Evolutionary conservation across 2,888 invertebrate genomes (phyloP), one percentile per base, ranked within the genome.

Genomic region (Callyntrura guangdongensis): DNA sequence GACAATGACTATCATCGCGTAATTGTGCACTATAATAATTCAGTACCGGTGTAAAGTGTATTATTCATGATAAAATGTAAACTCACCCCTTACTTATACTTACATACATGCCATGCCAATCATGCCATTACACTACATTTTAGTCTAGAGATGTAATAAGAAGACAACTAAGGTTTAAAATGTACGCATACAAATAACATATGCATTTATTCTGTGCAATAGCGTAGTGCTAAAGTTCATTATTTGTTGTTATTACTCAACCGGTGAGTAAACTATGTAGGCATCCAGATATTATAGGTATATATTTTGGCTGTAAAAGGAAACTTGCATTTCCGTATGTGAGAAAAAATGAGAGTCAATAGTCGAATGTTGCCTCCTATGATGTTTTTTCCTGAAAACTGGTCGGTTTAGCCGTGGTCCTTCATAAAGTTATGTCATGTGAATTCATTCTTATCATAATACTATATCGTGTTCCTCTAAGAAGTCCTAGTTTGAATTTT

Each of bases 261-360:
- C 17, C 17, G 6, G 17, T 17, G 59, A 59, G 17, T 67, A 36
- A 67, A 14, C 67, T 67, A 14, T 0, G 12, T 67, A 12, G 20
- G 25, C 14, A 67, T 5, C 25, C 25, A 25, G 12, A 1, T 8
- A 36, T 8, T 22, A n/a, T n/a, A 36, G 36, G 36, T 36, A 36
- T 36, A 36, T 36, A 36, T 36, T 36, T 36, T 36, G 36, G 36
- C 36, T 14, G 20, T 20, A 77, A 47, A 77, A 82, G 72, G 79
- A 59, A 88, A 82, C 87, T 77, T 59, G 59, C 86, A 88, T 88
- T 88, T 88, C 87, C 87, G 87, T 64, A 79, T 74, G 11, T 47
- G 69, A 25, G 67, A 88, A 81, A 88, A 88, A 88, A 79, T 27
- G 67, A 81, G 56, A 88, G 87, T 88, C 81, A 81, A 69, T 69